Percentiles rank a stretch among this genome's conserved stretches.
These are phyloP conservation scores for Lepidotrigona ventralis DNA, from an alignment of 1,140 invertebrate genomes.

Conservation along the genomic window DNA sequence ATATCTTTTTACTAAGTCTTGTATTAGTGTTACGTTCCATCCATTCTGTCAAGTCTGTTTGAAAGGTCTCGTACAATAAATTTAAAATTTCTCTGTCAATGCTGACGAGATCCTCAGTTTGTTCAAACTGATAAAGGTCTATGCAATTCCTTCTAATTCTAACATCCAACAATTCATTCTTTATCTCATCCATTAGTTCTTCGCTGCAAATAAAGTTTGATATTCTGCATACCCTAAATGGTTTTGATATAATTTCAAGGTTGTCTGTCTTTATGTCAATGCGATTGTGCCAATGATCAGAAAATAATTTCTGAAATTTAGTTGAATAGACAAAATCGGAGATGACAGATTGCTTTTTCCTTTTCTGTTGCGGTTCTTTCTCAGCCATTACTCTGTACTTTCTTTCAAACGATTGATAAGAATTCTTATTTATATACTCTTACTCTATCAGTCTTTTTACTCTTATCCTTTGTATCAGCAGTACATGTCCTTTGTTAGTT, in stretches of 20 bases:
- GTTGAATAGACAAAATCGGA: slow-evolving; percentile 60
- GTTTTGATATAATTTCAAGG: slow-evolving; percentile 76
- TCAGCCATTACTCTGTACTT: slow-evolving; percentile 37
- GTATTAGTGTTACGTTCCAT: slow-evolving; percentile 82
- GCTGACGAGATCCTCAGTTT: slow-evolving; percentile 84
- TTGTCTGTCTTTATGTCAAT: slow-evolving; percentile 60
- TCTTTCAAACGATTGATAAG: background rate
- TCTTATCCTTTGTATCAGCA: background rate
- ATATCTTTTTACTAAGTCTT: slow-evolving; percentile 82
- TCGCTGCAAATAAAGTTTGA: slow-evolving; percentile 81
- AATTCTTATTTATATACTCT: slow-evolving; percentile 22
- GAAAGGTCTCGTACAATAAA: slow-evolving; percentile 81
- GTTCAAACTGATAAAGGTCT: slow-evolving; percentile 87
- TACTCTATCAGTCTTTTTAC: slow-evolving; percentile 44
- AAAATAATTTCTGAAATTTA: slow-evolving; percentile 68
- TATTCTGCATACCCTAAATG: slow-evolving; percentile 82
- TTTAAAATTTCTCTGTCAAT: slow-evolving; percentile 80
- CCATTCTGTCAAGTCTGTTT: slow-evolving; percentile 82
- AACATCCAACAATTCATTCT: slow-evolving; percentile 80
- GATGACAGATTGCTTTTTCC: slow-evolving; percentile 61
- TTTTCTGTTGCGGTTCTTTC: slow-evolving; percentile 51
- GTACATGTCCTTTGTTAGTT: slow-evolving; percentile 25
- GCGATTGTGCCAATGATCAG: slow-evolving; percentile 72
- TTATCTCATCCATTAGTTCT: slow-evolving; percentile 82
- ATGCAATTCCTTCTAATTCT: slow-evolving; percentile 82